Base-by-base conservation (phyloP, 2,888 invertebrate species). In the Cremastinae sp. region DNA sequence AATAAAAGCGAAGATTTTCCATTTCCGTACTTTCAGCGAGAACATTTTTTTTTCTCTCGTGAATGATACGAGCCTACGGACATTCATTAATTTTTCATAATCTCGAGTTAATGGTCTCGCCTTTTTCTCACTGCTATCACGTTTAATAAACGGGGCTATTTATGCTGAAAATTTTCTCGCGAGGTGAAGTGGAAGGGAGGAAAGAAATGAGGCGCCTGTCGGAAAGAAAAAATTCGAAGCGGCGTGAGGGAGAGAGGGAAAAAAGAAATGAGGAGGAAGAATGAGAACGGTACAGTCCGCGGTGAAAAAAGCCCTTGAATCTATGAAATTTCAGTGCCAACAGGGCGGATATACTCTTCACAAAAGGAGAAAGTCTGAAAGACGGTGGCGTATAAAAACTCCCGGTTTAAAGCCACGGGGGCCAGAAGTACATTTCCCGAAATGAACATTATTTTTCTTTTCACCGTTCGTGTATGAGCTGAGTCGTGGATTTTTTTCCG, bases 361-460 rank as follows among this genome's bases (percentile, higher is more conserved):
- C 37, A 53, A 56, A 12, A 66, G 39, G 39, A 43, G 35, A 51
- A 59, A 41, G 59, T 41, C 59, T 59, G 49, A 49, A 53, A 61
- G 45, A 2, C 35, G 53, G n/a, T 39, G 45, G 70, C 14, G 10
- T 12, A 53, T 58, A 62, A 58, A 68, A 71, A 58, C 58, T 72
- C 64, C 35, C 41, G 55, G 62, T 61, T 28, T 56, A 68, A 37
- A 37, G 55, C 53, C 45, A 10, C 39, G 41, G 47, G 45, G 53
- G 45, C 37, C 62, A 20, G 37, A 41, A 68, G 53, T 51, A 64
- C 72, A 64, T 72, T 76, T 68, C 75, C 72, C 49, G 59, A 43
- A 68, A 68, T 68, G 55, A 68, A 55, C 61, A 55, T 61, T 61
- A 62, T 68, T 69, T 69, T 22, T 18, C 62, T 37, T 53, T 45